Evolutionary conservation across 53 echinoderm and acorn worm species (phyloP).

Genomic region (Glandiceps talaboti): DNA sequence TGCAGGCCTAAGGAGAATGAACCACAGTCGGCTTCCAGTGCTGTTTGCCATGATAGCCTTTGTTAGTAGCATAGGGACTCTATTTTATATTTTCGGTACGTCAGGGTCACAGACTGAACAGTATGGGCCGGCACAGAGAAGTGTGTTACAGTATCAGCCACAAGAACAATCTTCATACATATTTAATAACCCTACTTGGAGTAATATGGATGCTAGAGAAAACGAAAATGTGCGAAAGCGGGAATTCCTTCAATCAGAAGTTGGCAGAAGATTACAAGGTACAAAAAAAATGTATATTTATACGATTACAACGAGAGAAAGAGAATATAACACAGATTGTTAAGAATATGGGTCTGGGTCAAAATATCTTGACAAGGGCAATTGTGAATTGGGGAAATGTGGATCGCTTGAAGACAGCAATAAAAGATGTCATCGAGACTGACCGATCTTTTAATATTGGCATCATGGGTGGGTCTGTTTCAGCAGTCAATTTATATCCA

Average conservation of each 20-base stretch:
- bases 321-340: not conserved
- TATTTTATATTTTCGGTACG: not conserved
- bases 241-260: not conserved
- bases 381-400: slow-evolving; percentile 32
- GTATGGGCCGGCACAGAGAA: not conserved
- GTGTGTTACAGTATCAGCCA: not conserved
- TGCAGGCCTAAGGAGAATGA: no score
- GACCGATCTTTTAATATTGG: slow-evolving; percentile 47
- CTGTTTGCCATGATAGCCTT: not conserved
- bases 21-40: not conserved
- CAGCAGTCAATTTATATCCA: slow-evolving; percentile 16
- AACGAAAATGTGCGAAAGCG: not conserved
- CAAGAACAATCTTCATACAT: not conserved
- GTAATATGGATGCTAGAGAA: not conserved
- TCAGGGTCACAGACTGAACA: not conserved
- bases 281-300: no score
- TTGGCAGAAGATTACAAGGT: not conserved
- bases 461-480: slow-evolving; percentile 39
- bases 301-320: not conserved
- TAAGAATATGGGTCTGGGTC: slow-evolving; percentile 48
- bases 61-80: not conserved
- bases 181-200: not conserved
- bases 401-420: slow-evolving; percentile 18
- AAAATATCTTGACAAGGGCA: slow-evolving; percentile 17
- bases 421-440: slow-evolving; percentile 52